Percentiles rank a stretch among this genome's conserved stretches.
Evolutionary conservation across 1,140 invertebrate genomes (phyloP).

Genomic region (Aphelenchoides fujianensis): DNA sequence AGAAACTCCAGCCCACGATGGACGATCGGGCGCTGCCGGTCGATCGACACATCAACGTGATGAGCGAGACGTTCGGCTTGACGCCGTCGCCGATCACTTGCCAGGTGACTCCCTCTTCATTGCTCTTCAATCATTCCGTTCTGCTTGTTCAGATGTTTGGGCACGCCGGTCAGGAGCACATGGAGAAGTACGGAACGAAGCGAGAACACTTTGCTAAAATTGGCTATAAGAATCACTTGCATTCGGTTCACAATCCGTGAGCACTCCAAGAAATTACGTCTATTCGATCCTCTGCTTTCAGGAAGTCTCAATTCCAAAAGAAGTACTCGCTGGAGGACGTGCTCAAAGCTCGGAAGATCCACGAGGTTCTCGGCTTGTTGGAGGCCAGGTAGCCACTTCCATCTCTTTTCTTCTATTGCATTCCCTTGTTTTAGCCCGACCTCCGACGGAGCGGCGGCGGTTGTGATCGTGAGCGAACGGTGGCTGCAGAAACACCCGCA

Average conservation of each 20-base stretch:
- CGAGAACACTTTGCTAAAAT: conserved; percentile 91
- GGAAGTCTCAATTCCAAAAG: conserved; percentile 84
- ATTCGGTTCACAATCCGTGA: conserved; percentile 81
- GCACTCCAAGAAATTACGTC: neutral
- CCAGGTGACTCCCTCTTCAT: conserved; percentile 13
- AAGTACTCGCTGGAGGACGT: conserved; percentile 86
- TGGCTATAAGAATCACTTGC: conserved; percentile 92
- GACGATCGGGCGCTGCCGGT: conserved; percentile 85
- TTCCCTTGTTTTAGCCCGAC: conserved; percentile 72
- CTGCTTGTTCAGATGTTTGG: conserved; percentile 74
- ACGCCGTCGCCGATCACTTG: conserved; percentile 41
- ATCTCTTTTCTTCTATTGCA: neutral
- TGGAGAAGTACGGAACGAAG: conserved; percentile 89
- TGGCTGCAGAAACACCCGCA: conserved; percentile 77
- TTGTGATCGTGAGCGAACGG: conserved; percentile 81
- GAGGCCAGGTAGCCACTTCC: conserved; percentile 77
- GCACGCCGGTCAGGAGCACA: conserved; percentile 90
- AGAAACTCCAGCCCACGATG: conserved; percentile 68
- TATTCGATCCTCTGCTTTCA: conserved; percentile 55
- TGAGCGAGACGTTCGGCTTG: conserved; percentile 78
- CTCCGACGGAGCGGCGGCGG: conserved; percentile 89
- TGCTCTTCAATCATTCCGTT: neutral
- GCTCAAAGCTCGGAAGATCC: conserved; percentile 77
- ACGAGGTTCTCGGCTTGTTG: conserved; percentile 86
- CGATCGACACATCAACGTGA: conserved; percentile 82